Percentiles rank a stretch among this genome's conserved stretches.
Conservation (phyloP, 1,140 invertebrate genomes). For the Dermatophagoides farinae region DNA sequence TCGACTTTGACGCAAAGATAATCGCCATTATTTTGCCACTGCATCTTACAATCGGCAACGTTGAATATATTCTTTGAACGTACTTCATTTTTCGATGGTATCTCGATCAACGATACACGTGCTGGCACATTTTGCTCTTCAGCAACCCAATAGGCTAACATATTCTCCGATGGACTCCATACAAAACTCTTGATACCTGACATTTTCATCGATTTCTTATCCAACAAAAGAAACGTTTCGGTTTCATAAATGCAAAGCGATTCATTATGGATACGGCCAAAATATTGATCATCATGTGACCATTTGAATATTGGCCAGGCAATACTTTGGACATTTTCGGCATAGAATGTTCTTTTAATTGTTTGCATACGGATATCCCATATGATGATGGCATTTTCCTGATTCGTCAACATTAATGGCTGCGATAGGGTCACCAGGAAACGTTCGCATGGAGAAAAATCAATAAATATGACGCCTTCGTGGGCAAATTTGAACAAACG, state of each 20-base stretch:
- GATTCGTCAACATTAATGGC: slow-evolving; percentile 24
- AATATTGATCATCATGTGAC: slow-evolving; percentile 91
- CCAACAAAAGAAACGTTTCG: slow-evolving; percentile 69
- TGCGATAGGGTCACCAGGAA: slow-evolving; percentile 79
- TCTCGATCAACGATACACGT: slow-evolving; percentile 30
- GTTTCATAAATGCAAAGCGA: slow-evolving; percentile 86
- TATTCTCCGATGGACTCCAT: slow-evolving; percentile 92
- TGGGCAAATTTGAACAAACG: slow-evolving; percentile 82
- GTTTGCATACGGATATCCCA: slow-evolving; percentile 83
- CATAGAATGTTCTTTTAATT: slow-evolving; percentile 72
- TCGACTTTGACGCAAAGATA: slow-evolving; percentile 96
- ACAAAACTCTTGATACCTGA: slow-evolving; percentile 76
- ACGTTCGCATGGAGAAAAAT: slow-evolving; percentile 92
- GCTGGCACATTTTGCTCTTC: slow-evolving; percentile 65
- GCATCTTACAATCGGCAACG: slow-evolving; percentile 92
- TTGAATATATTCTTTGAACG: slow-evolving; percentile 92
- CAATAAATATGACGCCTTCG: slow-evolving; percentile 73
- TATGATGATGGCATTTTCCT: slow-evolving; percentile 47
- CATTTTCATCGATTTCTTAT: slow-evolving; percentile 86
- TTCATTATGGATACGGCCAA: slow-evolving; percentile 53
- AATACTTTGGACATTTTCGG: slow-evolving; percentile 37
- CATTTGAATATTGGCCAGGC: slow-evolving; percentile 87
- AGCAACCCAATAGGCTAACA: slow-evolving; percentile 94
- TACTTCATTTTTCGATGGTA: slow-evolving; percentile 55
- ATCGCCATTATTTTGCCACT: slow-evolving; percentile 96